Percentiles rank a stretch among this genome's conserved stretches.
Evolutionary conservation across 2,888 invertebrate species (phyloP).

Genomic region (Falcaria lacertinaria): DNA sequence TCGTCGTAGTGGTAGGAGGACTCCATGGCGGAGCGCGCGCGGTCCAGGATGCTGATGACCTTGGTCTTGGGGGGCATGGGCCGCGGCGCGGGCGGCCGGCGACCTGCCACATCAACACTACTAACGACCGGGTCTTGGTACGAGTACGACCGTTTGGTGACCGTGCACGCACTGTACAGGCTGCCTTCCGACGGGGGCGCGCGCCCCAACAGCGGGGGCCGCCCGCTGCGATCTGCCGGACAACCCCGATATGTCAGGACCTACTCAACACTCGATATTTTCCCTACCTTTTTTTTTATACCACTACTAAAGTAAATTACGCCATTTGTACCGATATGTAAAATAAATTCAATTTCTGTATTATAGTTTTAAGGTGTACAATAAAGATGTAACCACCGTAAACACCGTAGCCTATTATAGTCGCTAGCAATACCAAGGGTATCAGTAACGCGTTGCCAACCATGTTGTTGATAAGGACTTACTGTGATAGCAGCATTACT

Average conservation of each 20-base stretch:
- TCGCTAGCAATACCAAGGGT: no score
- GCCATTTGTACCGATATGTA: no score
- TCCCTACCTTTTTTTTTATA: no score
- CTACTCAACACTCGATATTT: neutral
- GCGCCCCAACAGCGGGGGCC: slow-evolving; percentile 17
- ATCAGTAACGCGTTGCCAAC: no score
- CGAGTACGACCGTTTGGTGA: slow-evolving; percentile 31
- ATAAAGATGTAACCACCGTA: no score
- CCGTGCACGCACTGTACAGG: slow-evolving; percentile 35
- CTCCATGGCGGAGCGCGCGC: slow-evolving; percentile 90
- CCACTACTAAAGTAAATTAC: no score
- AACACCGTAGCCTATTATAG: no score
- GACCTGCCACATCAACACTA: slow-evolving; percentile 5
- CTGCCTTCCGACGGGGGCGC: slow-evolving; percentile 13
- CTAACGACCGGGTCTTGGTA: slow-evolving; percentile 33
- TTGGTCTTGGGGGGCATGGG: slow-evolving; percentile 82
- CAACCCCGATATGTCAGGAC: slow-evolving; percentile 12
- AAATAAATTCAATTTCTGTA: no score
- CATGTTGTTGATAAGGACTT: no score
- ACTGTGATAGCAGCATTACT: no score
- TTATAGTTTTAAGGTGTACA: no score
- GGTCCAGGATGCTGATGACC: slow-evolving; percentile 90
- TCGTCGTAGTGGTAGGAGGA: slow-evolving; percentile 83
- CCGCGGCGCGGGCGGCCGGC: slow-evolving; percentile 24
- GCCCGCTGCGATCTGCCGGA: slow-evolving; percentile 26